These are phyloP conservation scores for Thymelicus lineola DNA, from an alignment of 2,888 invertebrate species.

Conservation along the genomic window DNA sequence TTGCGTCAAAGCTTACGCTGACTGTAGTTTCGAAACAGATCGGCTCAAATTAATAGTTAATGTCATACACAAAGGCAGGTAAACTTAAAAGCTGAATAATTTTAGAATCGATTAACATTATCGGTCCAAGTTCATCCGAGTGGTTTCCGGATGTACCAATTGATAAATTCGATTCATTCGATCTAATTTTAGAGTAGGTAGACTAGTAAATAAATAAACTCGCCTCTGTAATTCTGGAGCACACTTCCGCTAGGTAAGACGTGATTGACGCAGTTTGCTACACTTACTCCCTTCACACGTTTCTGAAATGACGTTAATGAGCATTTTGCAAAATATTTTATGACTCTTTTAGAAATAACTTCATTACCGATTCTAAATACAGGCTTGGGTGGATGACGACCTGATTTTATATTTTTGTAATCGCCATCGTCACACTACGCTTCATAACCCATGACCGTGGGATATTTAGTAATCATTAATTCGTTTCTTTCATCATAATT, in stretches of 20 bases:
- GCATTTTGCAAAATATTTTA: slow-evolving; percentile 55
- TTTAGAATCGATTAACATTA: slow-evolving; percentile 5
- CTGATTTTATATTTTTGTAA: slow-evolving; percentile 21
- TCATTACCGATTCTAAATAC: slow-evolving; percentile 48
- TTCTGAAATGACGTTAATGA: slow-evolving; percentile 54
- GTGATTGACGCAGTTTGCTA: slow-evolving; percentile 57
- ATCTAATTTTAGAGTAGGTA: slow-evolving; percentile 6
- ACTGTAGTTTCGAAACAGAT: slow-evolving; percentile 24
- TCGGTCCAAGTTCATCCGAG: not conserved
- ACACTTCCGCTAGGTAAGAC: slow-evolving; percentile 37
- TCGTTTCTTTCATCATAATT: not conserved
- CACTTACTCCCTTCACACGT: slow-evolving; percentile 53
- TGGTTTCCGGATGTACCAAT: slow-evolving; percentile 1
- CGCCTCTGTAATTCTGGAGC: slow-evolving; percentile 31
- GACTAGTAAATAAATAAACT: slow-evolving; percentile 14
- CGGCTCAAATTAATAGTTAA: slow-evolving; percentile 37
- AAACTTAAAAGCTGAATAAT: not conserved
- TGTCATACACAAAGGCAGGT: slow-evolving; percentile 33
- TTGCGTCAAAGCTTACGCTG: slow-evolving; percentile 49
- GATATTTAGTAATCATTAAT: slow-evolving; percentile 10
- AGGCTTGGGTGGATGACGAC: slow-evolving; percentile 31
- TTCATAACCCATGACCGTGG: slow-evolving; percentile 8
- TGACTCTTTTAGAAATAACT: slow-evolving; percentile 50
- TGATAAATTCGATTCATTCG: slow-evolving; percentile 7
- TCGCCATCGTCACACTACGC: not conserved